Evolutionary conservation across 2,113 vertebrate genomes (phyloP).

Genomic region (Cinclus cinclus): DNA sequence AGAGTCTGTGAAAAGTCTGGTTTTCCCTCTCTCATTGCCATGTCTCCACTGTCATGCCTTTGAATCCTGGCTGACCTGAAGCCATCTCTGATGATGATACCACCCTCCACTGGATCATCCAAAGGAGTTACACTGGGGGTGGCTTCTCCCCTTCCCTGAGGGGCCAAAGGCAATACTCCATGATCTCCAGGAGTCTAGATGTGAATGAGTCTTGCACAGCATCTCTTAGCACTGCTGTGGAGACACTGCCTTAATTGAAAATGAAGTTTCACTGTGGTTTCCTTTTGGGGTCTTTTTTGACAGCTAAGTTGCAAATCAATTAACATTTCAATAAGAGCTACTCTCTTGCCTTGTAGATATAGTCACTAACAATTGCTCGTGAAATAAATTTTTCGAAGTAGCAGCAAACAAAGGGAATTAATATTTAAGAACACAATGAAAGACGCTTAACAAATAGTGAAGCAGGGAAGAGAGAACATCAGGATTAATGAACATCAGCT

Average conservation of each 20-base stretch:
- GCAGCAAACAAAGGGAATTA: neutral
- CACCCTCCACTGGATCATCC: neutral
- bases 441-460: neutral
- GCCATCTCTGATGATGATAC: neutral
- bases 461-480: neutral
- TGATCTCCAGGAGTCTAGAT: neutral
- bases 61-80: neutral
- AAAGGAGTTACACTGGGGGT: neutral
- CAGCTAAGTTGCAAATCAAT: conserved; percentile 29
- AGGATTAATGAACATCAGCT: neutral
- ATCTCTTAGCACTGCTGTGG: neutral
- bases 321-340: neutral
- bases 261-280: neutral
- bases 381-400: neutral
- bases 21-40: neutral
- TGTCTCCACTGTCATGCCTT: neutral
- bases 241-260: neutral
- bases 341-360: neutral
- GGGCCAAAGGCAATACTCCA: neutral
- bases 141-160: neutral
- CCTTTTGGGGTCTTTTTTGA: neutral
- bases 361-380: neutral
- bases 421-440: neutral
- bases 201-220: neutral
- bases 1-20: neutral